phyloP scores from a whole-genome alignment of 2,888 invertebrate genomes.

The Noctua janthina region DNA sequence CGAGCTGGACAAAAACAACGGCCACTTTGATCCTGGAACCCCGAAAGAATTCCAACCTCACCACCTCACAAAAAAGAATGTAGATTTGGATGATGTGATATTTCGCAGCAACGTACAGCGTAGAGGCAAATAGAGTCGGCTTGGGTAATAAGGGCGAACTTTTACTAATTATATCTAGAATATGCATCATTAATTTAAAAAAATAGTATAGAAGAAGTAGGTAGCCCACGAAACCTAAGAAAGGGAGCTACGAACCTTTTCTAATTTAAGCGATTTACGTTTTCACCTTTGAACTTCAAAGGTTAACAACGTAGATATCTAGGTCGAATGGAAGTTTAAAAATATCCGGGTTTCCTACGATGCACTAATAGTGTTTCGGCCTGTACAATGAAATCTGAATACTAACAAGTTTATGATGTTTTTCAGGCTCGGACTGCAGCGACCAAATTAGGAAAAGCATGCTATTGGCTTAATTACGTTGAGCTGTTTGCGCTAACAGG shows the following conservation, averaged over 20 bases:
- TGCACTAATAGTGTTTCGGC: slow-evolving; percentile 9
- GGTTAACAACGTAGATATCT: slow-evolving; percentile 51
- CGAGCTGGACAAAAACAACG: background rate
- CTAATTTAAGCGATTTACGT: slow-evolving; percentile 25
- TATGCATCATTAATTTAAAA: slow-evolving; percentile 15
- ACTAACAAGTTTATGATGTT: background rate
- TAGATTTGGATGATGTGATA: background rate
- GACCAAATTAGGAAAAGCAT: slow-evolving; percentile 92
- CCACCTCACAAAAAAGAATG: background rate
- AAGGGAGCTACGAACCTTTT: slow-evolving; percentile 22
- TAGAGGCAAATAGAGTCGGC: background rate
- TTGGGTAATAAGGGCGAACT: background rate
- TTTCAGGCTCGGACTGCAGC: slow-evolving; percentile 88
- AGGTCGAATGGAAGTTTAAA: slow-evolving; percentile 49
- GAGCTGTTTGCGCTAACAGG: slow-evolving; percentile 97
- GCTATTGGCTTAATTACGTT: slow-evolving; percentile 95
- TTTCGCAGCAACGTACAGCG: background rate
- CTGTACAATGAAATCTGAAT: background rate
- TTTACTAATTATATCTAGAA: background rate
- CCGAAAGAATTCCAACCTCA: background rate
- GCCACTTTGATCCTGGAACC: background rate
- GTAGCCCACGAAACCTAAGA: slow-evolving; percentile 12
- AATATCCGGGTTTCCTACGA: slow-evolving; percentile 29
- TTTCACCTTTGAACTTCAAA: slow-evolving; percentile 56
- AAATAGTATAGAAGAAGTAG: background rate